These are phyloP conservation scores for Dromococcyx pavoninus DNA, from an alignment of 2,797 vertebrate genomes.

Conservation along the genomic window DNA sequence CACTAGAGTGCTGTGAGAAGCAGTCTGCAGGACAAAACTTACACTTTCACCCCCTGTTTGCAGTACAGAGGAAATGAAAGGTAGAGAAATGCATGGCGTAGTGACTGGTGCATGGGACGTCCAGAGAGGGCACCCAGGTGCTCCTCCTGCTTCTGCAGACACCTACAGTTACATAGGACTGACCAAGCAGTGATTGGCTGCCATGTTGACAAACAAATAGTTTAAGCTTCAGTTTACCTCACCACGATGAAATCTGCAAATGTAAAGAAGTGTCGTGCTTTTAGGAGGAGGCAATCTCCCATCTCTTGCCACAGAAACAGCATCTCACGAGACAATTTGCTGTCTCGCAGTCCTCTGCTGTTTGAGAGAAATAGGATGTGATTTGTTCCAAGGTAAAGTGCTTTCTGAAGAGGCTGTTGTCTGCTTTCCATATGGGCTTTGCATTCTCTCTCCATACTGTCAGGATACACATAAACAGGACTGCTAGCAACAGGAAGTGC, in stretches of 20 bases:
- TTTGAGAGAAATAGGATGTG: not conserved
- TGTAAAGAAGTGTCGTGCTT: not conserved
- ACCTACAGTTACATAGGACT: not conserved
- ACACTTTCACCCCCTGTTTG: not conserved
- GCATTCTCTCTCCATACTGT: constrained; percentile 13
- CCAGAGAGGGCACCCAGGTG: not conserved
- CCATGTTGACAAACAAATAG: fast-evolving
- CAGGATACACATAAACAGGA: not conserved
- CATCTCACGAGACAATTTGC: not conserved
- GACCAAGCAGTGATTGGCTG: not conserved
- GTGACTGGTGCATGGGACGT: not conserved
- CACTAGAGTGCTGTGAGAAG: not conserved
- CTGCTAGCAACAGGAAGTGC: constrained; percentile 46
- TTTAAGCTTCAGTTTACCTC: not conserved
- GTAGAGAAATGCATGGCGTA: not conserved
- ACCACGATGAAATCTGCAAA: not conserved
- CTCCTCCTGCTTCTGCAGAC: not conserved
- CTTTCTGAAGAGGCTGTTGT: constrained; percentile 43
- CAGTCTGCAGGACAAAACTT: not conserved
- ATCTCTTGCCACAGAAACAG: not conserved
- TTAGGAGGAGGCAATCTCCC: not conserved
- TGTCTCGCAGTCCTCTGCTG: not conserved
- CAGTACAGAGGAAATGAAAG: not conserved
- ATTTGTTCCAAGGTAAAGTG: not conserved
- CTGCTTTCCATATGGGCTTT: constrained; percentile 41